Base-by-base conservation (phyloP, 2,888 invertebrate species). In the Tiliacea citrago region DNA sequence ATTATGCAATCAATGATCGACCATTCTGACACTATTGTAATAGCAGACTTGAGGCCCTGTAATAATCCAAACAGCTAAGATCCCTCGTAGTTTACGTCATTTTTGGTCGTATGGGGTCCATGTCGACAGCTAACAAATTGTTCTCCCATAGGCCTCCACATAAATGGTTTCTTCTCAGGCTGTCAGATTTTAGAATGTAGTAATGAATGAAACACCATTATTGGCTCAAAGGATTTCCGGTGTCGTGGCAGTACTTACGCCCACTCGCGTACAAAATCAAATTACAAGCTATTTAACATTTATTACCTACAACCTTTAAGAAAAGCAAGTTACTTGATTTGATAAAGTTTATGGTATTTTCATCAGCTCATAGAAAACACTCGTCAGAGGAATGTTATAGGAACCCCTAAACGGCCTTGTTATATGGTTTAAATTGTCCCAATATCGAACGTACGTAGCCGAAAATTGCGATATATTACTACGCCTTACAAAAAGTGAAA, bases 181-280 rank as follows among this genome's bases (percentile, higher is more conserved):
- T 61, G 29, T 65, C 71, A 68, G 16, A 65, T 35, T 68, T 63
- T 77, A 81, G 77, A 72, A 71, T 60, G 81, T 72, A 29, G 67
- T 77, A 63, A 49, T 35, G 21, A 65, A 49, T 51, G 16, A 67
- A 58, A 70, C 42, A 49, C 78, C 70, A 51, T 74, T 78, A 39
- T 57, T 74, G 58, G 16, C 29, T 49, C 45, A 61, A 55, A 78
- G 75, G 79, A 81, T 79, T 70, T 81, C 83, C 81, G 70, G 70
- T 68, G 55, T 60, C 60, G 60, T 62, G 29, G 35, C 49, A 12
- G 67, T n/a, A 55, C 65, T 72, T 82, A 82, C 82, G 24, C 82
- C 82, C 55, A 81, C 79, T 47, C 57, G 51, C 55, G 29, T 24
- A 47, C 16, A 39, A 71, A 67, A n/a, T 13, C 39, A 60, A 81